Percentiles rank a stretch among this genome's conserved stretches.
These are phyloP conservation scores for Cheilosia vulpina DNA, from an alignment of 2,888 invertebrate genomes.

Conservation along the genomic window DNA sequence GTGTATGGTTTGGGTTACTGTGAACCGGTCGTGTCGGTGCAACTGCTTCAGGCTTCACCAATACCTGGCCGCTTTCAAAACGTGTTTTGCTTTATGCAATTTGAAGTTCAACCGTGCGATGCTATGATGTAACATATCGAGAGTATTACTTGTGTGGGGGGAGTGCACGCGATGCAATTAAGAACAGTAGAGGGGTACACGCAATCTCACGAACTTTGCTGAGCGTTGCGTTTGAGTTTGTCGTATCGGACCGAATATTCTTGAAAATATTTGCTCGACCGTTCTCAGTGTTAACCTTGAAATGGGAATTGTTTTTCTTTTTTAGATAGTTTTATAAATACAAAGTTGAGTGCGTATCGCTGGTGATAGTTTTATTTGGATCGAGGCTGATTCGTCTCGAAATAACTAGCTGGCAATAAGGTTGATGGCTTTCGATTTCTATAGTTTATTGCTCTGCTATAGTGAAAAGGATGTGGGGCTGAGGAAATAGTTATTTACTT, in stretches of 20 bases:
- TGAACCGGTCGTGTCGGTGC: constrained; percentile 23
- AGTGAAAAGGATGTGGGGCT: background rate
- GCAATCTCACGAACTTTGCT: constrained; percentile 10
- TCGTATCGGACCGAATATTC: constrained; percentile 27
- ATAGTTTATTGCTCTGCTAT: background rate
- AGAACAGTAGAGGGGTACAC: constrained; percentile 1
- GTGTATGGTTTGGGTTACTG: background rate
- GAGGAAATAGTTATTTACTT: background rate
- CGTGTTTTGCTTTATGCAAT: constrained; percentile 59
- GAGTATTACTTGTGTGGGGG: background rate
- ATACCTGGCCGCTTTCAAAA: constrained; percentile 27
- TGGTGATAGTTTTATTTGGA: constrained; percentile 42
- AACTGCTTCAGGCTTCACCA: constrained; percentile 41
- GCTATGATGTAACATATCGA: constrained; percentile 54
- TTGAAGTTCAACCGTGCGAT: constrained; percentile 64
- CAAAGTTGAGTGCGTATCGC: background rate
- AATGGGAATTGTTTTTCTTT: constrained; percentile 34
- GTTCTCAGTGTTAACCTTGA: constrained; percentile 65
- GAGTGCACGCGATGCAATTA: constrained; percentile 3
- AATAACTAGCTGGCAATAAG: constrained; percentile 26
- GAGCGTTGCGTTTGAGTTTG: constrained; percentile 13
- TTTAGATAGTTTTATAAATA: background rate
- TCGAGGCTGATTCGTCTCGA: constrained; percentile 40
- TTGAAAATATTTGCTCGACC: constrained; percentile 49
- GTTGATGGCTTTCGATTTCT: constrained; percentile 42